Percentiles rank a stretch among this genome's conserved stretches.
These are phyloP conservation scores for Loripinus fragilis DNA, from an alignment of 2,888 invertebrate genomes.

Conservation along the genomic window DNA sequence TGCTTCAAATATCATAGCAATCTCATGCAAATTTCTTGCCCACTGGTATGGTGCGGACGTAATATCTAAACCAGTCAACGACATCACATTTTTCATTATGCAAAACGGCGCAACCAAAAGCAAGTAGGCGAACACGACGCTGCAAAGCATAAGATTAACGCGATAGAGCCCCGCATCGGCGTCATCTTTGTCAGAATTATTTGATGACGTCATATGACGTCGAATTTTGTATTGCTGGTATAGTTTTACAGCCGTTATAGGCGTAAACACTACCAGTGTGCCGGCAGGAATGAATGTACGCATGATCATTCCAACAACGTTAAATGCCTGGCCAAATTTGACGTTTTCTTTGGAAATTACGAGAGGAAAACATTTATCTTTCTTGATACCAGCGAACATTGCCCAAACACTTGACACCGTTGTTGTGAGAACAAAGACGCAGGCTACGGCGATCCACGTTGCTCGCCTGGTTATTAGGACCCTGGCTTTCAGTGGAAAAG, in stretches of 20 bases:
- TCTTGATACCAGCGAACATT: background rate
- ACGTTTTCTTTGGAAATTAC: background rate
- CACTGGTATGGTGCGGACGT: background rate
- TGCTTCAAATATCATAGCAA: background rate
- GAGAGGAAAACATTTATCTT: background rate
- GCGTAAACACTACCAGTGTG: background rate
- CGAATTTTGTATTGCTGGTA: background rate
- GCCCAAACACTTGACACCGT: background rate
- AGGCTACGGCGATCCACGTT: background rate
- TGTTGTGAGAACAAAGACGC: background rate
- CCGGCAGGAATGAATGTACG: background rate
- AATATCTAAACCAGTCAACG: background rate
- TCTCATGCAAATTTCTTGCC: background rate
- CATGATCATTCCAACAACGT: background rate
- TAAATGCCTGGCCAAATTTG: background rate
- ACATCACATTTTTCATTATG: background rate
- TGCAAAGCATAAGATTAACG: background rate
- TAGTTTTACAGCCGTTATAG: background rate
- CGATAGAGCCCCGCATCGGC: background rate
- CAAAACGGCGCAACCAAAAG: background rate
- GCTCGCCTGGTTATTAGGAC: background rate
- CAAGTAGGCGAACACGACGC: background rate
- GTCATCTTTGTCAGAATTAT: background rate
- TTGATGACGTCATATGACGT: background rate
- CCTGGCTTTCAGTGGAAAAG: background rate